phyloP scores from a whole-genome alignment of 2,113 vertebrate genomes.

The Synodontis membranacea region DNA sequence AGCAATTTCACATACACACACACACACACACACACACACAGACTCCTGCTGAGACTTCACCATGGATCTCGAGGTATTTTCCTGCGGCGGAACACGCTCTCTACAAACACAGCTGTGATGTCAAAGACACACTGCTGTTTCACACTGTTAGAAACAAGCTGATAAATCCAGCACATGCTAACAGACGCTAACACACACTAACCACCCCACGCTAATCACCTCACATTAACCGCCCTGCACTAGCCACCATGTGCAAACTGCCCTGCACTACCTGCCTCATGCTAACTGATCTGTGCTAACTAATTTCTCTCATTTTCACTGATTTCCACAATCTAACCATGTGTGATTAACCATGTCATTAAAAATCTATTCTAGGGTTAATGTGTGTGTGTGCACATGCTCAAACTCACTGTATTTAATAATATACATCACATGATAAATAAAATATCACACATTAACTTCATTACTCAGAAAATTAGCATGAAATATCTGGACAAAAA shows the following conservation, averaged over 20 bases:
- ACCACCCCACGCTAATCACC: not conserved
- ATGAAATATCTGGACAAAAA: too few relatives aligned
- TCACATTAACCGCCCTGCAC: not conserved
- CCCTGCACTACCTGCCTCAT: not conserved
- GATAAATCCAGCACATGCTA: not conserved
- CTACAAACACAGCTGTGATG: constrained; percentile 17
- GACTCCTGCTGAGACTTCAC: constrained; percentile 63
- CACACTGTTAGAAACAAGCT: not conserved
- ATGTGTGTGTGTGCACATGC: too few relatives aligned
- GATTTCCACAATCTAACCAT: too few relatives aligned
- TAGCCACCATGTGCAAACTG: too few relatives aligned
- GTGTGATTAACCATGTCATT: too few relatives aligned
- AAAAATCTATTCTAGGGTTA: too few relatives aligned
- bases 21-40: constrained; percentile 23
- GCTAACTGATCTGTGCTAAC: not conserved
- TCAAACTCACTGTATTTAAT: too few relatives aligned
- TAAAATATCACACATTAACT: too few relatives aligned
- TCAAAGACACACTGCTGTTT: not conserved
- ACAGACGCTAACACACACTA: not conserved
- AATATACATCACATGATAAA: too few relatives aligned
- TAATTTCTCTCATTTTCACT: too few relatives aligned
- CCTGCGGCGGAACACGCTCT: constrained; percentile 2
- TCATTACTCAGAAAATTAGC: too few relatives aligned
- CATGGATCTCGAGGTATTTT: constrained; percentile 64
- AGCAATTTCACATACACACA: constrained; percentile 63